These are phyloP conservation scores for Phenganax stokvisi DNA, from an alignment of 92 coral and sea anemone species.

Conservation along the genomic window DNA sequence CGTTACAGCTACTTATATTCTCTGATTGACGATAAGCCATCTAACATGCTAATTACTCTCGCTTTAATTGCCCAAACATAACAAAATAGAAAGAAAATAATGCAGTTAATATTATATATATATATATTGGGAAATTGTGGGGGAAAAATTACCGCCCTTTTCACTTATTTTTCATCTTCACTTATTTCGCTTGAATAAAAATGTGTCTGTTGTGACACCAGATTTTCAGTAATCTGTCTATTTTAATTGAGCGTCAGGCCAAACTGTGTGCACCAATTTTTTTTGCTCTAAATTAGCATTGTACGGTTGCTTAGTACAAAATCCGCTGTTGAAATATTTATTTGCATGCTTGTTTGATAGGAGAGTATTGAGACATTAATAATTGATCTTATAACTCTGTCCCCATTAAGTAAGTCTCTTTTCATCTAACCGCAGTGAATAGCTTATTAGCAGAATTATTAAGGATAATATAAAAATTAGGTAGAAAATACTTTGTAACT, in stretches of 20 bases:
- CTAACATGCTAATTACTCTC: constrained; percentile 39
- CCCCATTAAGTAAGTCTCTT: constrained; percentile 5
- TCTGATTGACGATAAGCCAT: constrained; percentile 37
- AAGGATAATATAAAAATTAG: constrained; percentile 18
- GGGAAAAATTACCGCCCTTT: neutral
- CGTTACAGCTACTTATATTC: constrained; percentile 30
- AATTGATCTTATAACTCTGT: constrained; percentile 23
- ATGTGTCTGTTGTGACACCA: neutral
- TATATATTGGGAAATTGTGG: constrained; percentile 9
- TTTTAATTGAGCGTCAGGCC: constrained; percentile 31
- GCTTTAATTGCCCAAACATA: constrained; percentile 39
- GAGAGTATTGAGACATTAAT: constrained; percentile 31
- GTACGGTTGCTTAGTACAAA: constrained; percentile 35
- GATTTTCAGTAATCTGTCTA: neutral
- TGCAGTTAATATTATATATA: constrained; percentile 8
- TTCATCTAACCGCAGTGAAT: constrained; percentile 39
- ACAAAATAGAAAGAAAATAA: constrained; percentile 28
- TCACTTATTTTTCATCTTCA: neutral
- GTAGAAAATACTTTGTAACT: constrained; percentile 18
- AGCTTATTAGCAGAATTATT: constrained; percentile 36
- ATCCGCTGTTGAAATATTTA: constrained; percentile 38
- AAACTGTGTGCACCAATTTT: neutral
- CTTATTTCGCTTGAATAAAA: neutral
- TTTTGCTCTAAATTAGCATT: constrained; percentile 19
- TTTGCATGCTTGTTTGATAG: constrained; percentile 32